Conservation (phyloP, 2,888 invertebrate species). For the Ptychoptera albimana region DNA sequence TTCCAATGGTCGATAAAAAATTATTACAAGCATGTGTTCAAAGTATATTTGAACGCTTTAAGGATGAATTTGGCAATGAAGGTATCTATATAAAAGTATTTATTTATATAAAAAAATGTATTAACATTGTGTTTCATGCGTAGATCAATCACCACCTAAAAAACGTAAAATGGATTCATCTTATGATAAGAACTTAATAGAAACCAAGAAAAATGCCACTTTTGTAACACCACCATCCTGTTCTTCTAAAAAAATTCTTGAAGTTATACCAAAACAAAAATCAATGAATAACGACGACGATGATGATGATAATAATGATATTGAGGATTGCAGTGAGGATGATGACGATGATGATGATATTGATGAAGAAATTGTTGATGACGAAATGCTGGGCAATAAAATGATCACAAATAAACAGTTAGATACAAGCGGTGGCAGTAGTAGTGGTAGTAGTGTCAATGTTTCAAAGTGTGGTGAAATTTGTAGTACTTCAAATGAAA, state of each 20-base stretch:
- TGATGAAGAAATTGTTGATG: conserved; percentile 2
- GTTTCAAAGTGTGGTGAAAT: too few relatives aligned
- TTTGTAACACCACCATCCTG: not conserved
- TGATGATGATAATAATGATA: not conserved
- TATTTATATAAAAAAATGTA: not conserved
- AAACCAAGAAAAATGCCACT: not conserved
- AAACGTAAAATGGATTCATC: conserved; percentile 8
- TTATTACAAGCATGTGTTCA: conserved; percentile 26
- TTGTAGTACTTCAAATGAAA: too few relatives aligned
- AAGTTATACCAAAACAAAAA: not conserved
- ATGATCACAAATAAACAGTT: too few relatives aligned
- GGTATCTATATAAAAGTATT: conserved; percentile 7
- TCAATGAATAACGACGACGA: not conserved
- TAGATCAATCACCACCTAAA: conserved; percentile 11
- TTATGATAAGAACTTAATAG: not conserved
- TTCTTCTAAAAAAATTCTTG: not conserved
- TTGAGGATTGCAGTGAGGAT: not conserved
- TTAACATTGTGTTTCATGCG: not conserved
- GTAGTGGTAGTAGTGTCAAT: too few relatives aligned
- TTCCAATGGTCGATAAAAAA: conserved; percentile 27
- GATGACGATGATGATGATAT: not conserved
- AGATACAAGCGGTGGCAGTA: too few relatives aligned
- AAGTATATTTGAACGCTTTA: conserved; percentile 12
- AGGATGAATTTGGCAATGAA: conserved; percentile 8
- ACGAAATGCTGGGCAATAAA: not conserved